Conservation (phyloP, 2,888 invertebrate genomes). For the Octonoba sinensis region DNA sequence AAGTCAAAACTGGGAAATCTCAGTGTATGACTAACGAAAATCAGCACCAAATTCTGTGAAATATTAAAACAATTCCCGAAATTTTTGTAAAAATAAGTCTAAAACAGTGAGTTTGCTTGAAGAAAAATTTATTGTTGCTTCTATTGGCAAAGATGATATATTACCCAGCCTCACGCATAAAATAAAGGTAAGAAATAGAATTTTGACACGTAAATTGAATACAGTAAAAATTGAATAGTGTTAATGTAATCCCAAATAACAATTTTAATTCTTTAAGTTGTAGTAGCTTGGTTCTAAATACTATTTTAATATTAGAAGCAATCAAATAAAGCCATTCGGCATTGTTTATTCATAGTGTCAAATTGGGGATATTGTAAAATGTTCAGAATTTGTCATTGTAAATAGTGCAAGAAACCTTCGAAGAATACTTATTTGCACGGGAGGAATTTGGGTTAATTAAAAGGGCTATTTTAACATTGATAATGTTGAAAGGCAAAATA, state of each 20-base stretch:
- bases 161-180: neutral
- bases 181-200: conserved; percentile 1
- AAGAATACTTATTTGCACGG: neutral
- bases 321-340: neutral
- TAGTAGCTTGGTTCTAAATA: neutral
- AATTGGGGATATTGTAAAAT: neutral
- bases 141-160: no score
- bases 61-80: no score
- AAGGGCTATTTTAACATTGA: neutral
- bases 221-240: neutral
- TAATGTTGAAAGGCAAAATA: no score
- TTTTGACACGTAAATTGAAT: neutral
- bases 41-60: no score
- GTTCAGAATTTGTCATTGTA: neutral
- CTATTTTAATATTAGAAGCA: neutral
- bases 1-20: no score
- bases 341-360: neutral
- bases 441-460: neutral
- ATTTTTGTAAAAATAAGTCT: no score
- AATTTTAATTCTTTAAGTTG: neutral
- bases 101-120: neutral
- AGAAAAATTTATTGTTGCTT: neutral
- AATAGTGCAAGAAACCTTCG: neutral
- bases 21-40: no score
- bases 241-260: neutral